Evolutionary conservation across 2,797 vertebrate species (phyloP).

Genomic region (Myotis daubentonii): DNA sequence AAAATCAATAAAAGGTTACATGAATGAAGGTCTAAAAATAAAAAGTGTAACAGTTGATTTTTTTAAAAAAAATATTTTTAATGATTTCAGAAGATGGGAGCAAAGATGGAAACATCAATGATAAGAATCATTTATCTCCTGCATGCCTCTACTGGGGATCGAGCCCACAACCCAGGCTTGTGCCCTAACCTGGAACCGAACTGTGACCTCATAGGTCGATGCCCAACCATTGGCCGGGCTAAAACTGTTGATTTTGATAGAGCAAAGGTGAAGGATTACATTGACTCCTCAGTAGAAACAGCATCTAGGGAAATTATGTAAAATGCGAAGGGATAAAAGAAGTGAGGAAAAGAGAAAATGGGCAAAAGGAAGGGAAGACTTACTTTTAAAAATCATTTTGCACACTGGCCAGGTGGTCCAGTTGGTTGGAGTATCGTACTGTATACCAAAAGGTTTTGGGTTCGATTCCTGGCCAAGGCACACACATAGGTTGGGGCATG

Average conservation of each 20-base stretch:
- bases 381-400: neutral
- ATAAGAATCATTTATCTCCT: too few relatives aligned
- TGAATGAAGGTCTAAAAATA: neutral
- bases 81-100: too few relatives aligned
- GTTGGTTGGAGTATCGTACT: neutral
- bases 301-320: neutral
- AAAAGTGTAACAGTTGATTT: neutral
- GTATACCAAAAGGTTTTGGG: neutral
- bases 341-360: neutral
- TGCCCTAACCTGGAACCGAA: too few relatives aligned
- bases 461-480: neutral
- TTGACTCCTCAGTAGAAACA: neutral
- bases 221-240: too few relatives aligned
- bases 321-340: neutral
- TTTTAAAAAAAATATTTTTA: too few relatives aligned
- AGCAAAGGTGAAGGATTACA: neutral
- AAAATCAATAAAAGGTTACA: slow-evolving; percentile 26
- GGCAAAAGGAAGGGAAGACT: neutral
- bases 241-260: neutral
- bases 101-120: too few relatives aligned
- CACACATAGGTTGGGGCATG: neutral
- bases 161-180: too few relatives aligned
- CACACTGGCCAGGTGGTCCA: neutral
- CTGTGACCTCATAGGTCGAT: too few relatives aligned
- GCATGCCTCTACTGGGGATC: too few relatives aligned